phyloP scores from a whole-genome alignment of 2,888 invertebrate species.

The Ligdia adustata region DNA sequence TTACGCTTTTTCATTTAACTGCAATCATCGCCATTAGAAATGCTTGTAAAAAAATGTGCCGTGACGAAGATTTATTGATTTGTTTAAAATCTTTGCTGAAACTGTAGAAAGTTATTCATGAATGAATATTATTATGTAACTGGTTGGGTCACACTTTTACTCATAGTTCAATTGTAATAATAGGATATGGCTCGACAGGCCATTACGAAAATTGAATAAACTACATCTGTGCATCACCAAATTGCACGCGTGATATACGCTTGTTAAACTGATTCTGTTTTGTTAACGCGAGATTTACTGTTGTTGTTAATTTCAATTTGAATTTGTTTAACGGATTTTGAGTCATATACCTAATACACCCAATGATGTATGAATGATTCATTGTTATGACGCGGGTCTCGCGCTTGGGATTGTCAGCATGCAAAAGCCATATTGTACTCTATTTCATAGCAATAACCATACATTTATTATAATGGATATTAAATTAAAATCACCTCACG shows the following conservation, averaged over 20 bases:
- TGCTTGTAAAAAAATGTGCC: slow-evolving; percentile 36
- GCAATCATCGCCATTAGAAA: slow-evolving; percentile 35
- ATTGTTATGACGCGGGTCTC: slow-evolving; percentile 25
- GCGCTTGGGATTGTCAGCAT: slow-evolving; percentile 15
- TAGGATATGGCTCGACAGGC: slow-evolving; percentile 45
- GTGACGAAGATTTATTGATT: slow-evolving; percentile 37
- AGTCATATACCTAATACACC: slow-evolving; percentile 12
- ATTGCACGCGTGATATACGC: slow-evolving; percentile 24
- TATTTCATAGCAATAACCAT: slow-evolving; percentile 18
- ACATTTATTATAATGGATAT: neutral
- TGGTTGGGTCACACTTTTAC: slow-evolving; percentile 56
- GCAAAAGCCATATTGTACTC: slow-evolving; percentile 17
- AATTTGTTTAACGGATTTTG: slow-evolving; percentile 14
- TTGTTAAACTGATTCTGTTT: slow-evolving; percentile 6
- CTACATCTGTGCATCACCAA: slow-evolving; percentile 27
- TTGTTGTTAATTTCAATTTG: slow-evolving; percentile 16
- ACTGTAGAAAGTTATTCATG: slow-evolving; percentile 57
- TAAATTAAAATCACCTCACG: slow-evolving; percentile 34
- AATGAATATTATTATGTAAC: slow-evolving; percentile 53
- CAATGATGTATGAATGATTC: slow-evolving; percentile 27
- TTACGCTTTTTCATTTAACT: slow-evolving; percentile 14
- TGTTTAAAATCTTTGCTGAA: slow-evolving; percentile 29
- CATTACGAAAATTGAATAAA: slow-evolving; percentile 45
- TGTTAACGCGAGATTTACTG: slow-evolving; percentile 15
- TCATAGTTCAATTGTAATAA: slow-evolving; percentile 56